phyloP scores from a whole-genome alignment of 1,140 invertebrate genomes.

The Brachionus plicatilis region DNA sequence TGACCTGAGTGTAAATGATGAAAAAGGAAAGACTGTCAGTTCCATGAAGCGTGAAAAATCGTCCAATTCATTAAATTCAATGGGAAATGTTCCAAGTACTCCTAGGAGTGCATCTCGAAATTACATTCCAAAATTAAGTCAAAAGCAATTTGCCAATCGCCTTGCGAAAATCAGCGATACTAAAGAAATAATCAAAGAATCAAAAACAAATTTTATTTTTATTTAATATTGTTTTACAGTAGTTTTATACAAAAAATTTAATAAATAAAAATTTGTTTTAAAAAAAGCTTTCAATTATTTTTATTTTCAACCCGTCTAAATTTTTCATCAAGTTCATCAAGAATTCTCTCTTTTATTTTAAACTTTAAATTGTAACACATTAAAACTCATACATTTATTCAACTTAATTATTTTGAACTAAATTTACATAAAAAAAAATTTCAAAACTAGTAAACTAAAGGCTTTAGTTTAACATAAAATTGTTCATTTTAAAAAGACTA shows the following conservation, averaged over 20 bases:
- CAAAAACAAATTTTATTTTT: slow-evolving; percentile 5
- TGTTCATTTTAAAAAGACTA: too few species aligned
- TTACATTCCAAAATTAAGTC: slow-evolving; percentile 2
- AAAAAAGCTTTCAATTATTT: background rate
- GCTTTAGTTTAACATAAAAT: too few species aligned
- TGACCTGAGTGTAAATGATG: background rate
- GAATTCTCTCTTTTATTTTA: too few species aligned
- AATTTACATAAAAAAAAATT: too few species aligned
- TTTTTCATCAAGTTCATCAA: too few species aligned
- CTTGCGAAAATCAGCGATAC: background rate
- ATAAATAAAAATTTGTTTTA: slow-evolving; percentile 3
- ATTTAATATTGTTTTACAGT: background rate
- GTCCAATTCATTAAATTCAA: slow-evolving; percentile 12
- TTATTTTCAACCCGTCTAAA: background rate
- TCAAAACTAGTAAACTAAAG: too few species aligned
- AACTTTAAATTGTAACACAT: too few species aligned
- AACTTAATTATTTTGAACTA: too few species aligned
- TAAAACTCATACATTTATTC: too few species aligned
- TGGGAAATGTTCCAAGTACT: background rate
- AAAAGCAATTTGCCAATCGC: background rate
- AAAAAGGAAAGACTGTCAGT: background rate
- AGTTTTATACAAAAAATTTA: background rate
- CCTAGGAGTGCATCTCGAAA: background rate
- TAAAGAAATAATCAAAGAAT: background rate
- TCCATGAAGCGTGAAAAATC: background rate